These are phyloP conservation scores for Aulostomus chinensis DNA, from an alignment of 2,797 vertebrate species.

Conservation along the genomic window DNA sequence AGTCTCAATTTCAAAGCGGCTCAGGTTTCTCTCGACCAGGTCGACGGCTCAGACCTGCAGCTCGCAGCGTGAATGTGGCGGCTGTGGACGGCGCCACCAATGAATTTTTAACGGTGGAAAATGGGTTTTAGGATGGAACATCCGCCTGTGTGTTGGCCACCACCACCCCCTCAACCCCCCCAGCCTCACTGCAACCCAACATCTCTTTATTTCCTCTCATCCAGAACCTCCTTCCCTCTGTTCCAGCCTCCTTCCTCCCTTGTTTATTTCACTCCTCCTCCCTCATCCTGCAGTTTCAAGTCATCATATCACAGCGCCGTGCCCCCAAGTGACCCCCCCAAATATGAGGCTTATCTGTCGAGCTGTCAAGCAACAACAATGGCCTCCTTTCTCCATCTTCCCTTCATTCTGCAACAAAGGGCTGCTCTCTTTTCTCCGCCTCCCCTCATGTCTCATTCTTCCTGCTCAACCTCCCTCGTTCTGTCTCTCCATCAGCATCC, in stretches of 20 bases:
- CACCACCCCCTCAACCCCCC: neutral
- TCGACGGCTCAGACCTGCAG: too few species aligned
- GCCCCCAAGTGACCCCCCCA: slow-evolving; percentile 30
- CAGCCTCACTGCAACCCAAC: too few species aligned
- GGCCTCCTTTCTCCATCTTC: slow-evolving; percentile 45
- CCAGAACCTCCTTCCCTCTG: too few species aligned
- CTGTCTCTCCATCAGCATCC: slow-evolving; percentile 4
- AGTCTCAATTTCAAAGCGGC: too few species aligned
- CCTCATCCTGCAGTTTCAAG: neutral
- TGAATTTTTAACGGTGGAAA: slow-evolving; percentile 44
- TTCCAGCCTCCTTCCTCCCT: neutral
- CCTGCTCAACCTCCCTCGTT: slow-evolving; percentile 26
- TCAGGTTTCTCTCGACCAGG: too few species aligned
- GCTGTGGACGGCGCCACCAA: slow-evolving; percentile 9
- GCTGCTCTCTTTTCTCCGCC: slow-evolving; percentile 47
- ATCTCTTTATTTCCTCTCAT: too few species aligned
- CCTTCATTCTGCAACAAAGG: slow-evolving; percentile 45
- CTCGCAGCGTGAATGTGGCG: slow-evolving; percentile 1
- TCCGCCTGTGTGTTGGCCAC: slow-evolving; percentile 14
- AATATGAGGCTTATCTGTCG: slow-evolving; percentile 56
- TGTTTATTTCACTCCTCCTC: neutral
- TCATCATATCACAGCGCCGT: slow-evolving; percentile 4
- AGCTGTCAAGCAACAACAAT: slow-evolving; percentile 55
- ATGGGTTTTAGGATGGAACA: slow-evolving; percentile 36
- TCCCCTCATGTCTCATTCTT: too few species aligned